Percentiles rank a stretch among this genome's conserved stretches.
Evolutionary conservation across 1,140 invertebrate species (phyloP).

Genomic region (Heliothis virescens): DNA sequence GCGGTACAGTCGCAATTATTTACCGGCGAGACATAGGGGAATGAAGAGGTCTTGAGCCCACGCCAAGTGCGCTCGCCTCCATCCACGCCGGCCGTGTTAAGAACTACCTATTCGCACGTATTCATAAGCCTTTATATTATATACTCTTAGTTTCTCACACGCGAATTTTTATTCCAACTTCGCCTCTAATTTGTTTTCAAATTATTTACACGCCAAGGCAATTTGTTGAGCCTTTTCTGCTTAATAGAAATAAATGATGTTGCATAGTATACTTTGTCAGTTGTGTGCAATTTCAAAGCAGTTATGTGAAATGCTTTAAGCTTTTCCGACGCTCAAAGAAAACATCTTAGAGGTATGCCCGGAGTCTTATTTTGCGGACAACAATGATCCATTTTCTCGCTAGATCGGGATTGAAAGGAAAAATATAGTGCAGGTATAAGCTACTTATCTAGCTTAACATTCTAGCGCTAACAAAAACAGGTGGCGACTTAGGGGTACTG

Average conservation of each 20-base stretch:
- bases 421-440: constrained; percentile 42
- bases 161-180: constrained; percentile 44
- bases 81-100: constrained; percentile 61
- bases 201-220: constrained; percentile 44
- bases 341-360: constrained; percentile 15
- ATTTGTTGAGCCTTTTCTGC: constrained; percentile 32
- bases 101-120: constrained; percentile 59
- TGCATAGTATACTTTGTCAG: constrained; percentile 17
- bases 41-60: constrained; percentile 73
- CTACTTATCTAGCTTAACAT: constrained; percentile 21
- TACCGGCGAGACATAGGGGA: constrained; percentile 75
- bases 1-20: constrained; percentile 73
- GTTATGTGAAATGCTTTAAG: constrained; percentile 31
- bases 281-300: constrained; percentile 22
- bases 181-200: constrained; percentile 43
- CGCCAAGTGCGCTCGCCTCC: constrained; percentile 63
- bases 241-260: constrained; percentile 36
- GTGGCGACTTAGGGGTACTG: neutral
- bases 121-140: constrained; percentile 60
- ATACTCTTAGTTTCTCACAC: constrained; percentile 28
- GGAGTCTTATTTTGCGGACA: constrained; percentile 31
- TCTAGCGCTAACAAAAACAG: constrained; percentile 16
- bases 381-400: constrained; percentile 45
- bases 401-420: constrained; percentile 31
- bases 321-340: constrained; percentile 35